A percentile compares a stretch with the other conserved stretches of the same genome.
These are phyloP conservation scores for Xyrichtys novacula DNA, from an alignment of 2,797 vertebrate species.

Conservation along the genomic window DNA sequence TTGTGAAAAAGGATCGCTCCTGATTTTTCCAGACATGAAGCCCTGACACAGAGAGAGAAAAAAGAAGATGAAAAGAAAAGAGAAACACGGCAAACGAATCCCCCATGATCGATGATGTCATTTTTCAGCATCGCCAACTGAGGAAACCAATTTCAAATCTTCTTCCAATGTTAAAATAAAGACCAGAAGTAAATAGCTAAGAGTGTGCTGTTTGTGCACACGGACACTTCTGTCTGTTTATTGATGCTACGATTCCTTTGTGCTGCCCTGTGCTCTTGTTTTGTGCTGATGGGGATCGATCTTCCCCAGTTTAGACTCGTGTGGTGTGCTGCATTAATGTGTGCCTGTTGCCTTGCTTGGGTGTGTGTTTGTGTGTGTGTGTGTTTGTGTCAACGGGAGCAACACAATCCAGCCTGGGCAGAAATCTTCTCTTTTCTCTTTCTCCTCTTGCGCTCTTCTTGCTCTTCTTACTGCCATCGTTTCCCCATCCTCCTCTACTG, in stretches of 20 bases:
- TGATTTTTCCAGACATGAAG: constrained; percentile 74
- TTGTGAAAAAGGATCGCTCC: constrained; percentile 70
- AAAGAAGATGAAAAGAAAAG: constrained; percentile 72
- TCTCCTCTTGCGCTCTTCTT: constrained; percentile 73
- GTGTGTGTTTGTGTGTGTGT: constrained; percentile 11
- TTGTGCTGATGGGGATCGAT: constrained; percentile 42
- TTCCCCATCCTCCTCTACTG: constrained; percentile 75
- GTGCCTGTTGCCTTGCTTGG: constrained; percentile 24
- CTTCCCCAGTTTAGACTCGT: constrained; percentile 42
- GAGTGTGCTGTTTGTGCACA: constrained; percentile 59
- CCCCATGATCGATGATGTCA: constrained; percentile 78
- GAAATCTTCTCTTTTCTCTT: constrained; percentile 84
- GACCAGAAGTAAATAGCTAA: constrained; percentile 66
- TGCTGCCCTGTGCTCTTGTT: constrained; percentile 68
- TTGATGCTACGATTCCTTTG: constrained; percentile 60
- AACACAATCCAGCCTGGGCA: constrained; percentile 59
- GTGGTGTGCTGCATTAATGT: constrained; percentile 36
- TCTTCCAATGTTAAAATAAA: constrained; percentile 77
- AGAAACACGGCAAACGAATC: constrained; percentile 26
- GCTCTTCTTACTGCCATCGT: constrained; percentile 81
- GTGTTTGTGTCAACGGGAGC: constrained; percentile 62
- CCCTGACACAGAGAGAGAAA: constrained; percentile 76
- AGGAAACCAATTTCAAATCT: constrained; percentile 76
- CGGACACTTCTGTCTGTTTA: constrained; percentile 55
- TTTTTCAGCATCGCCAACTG: constrained; percentile 79